A percentile compares a stretch with the other conserved stretches of the same genome.
phyloP scores from a whole-genome alignment of 2,797 vertebrate genomes.

The Aeoliscus strigatus region DNA sequence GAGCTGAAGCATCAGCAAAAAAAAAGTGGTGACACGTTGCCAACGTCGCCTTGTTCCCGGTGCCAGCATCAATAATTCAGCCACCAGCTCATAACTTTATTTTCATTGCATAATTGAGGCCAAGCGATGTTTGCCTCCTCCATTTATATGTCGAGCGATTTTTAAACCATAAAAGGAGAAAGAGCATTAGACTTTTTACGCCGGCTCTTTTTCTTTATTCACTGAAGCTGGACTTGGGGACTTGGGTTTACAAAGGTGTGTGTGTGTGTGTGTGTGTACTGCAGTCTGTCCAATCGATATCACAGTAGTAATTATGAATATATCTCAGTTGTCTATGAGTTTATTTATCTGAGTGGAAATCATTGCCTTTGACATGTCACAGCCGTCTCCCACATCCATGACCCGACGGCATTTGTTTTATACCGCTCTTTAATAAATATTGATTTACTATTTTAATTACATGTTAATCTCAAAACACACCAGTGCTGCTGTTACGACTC shows the following conservation, averaged over 20 bases:
- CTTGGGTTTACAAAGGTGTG: constrained; percentile 6
- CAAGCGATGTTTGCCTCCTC: constrained; percentile 60
- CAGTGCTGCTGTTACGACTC: constrained; percentile 68
- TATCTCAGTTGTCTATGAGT: background rate
- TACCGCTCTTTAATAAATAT: constrained; percentile 72
- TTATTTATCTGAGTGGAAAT: background rate
- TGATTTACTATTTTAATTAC: constrained; percentile 78
- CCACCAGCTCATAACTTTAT: constrained; percentile 72
- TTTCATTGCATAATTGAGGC: constrained; percentile 73
- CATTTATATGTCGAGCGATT: constrained; percentile 62
- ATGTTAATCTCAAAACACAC: constrained; percentile 75
- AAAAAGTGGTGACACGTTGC: constrained; percentile 64
- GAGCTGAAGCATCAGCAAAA: constrained; percentile 72
- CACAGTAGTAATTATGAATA: constrained; percentile 3
- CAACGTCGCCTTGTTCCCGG: constrained; percentile 57
- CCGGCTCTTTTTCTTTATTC: constrained; percentile 29
- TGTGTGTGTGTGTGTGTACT: constrained; percentile 1
- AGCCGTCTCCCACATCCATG: constrained; percentile 21
- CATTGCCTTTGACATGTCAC: no score
- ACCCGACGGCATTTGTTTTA: constrained; percentile 44
- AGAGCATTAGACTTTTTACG: constrained; percentile 66
- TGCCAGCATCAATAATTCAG: constrained; percentile 76
- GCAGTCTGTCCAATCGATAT: background rate
- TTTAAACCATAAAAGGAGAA: constrained; percentile 67
- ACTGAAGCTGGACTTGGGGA: constrained; percentile 22